Base-by-base conservation (phyloP, 2,888 invertebrate species). In the Euclidia mi region DNA sequence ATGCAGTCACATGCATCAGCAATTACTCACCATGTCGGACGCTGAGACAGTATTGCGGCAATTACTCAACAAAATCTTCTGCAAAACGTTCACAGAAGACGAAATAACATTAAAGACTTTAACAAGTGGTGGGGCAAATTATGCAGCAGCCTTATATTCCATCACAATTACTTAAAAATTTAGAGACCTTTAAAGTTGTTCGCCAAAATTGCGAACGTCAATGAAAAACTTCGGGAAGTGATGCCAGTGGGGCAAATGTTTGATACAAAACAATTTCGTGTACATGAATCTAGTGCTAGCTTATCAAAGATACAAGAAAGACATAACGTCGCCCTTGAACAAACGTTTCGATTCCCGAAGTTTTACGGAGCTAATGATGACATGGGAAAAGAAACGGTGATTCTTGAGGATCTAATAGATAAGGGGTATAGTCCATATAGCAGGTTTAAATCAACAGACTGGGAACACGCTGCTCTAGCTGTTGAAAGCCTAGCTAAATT, bases 351-450 rank as follows among this genome's bases (percentile, higher is more conserved):
- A 0, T 81, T 83, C 32, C 82, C 84, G 0, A 81, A 82, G 49
- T 81, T 74, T 43, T 89, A 75, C 40, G 85, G 80, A 0, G 76
- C 75, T 2, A 68, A 68, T n/a, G 20, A 56, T 2, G 65, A 68
- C 2, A 25, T 53, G 2, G 76, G 71, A 0, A 72, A 78, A 9
- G 90, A 89, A 55, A 79, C 82, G 0, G 46, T 91, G 0, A 72
- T 90, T 0, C 51, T 92, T 40, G 87, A 89, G 57, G 78, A 91
- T 64, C 51, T 90, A 28, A 71, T 66, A 1, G 70, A 68, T 0
- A 58, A 67, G n/a, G 87, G 87, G 0, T 92, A 73, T 29, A 35
- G 17, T 1, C 64, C 66, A 3, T 83, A 65, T 42, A 74, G 76
- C 25, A 74, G 83, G 40, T 69, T 78, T 14, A 70, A 76, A 11